A percentile compares a stretch with the other conserved stretches of the same genome.
These are phyloP conservation scores for Anas platyrhynchos DNA, from an alignment of 2,113 vertebrate species.

Conservation along the genomic window DNA sequence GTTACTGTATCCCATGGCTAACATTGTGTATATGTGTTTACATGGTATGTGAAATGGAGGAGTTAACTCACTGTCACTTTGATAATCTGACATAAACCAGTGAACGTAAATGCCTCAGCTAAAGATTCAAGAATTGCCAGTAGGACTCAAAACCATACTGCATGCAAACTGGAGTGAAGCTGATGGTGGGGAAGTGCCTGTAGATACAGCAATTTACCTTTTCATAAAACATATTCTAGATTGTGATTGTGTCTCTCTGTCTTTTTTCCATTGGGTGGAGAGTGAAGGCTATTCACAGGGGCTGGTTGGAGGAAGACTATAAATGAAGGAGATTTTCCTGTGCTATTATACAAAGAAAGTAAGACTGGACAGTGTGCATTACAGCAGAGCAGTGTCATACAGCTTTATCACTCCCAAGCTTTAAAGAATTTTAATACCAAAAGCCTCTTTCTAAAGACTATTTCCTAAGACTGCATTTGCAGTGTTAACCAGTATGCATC, in stretches of 20 bases:
- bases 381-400: background rate
- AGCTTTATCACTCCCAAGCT: background rate
- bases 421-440: background rate
- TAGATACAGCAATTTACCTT: background rate
- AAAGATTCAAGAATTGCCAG: background rate
- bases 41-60: background rate
- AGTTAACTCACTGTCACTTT: background rate
- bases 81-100: background rate
- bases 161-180: background rate
- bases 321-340: background rate
- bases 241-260: background rate
- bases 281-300: background rate
- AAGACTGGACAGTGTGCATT: background rate
- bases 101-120: background rate
- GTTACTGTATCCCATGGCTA: background rate
- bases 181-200: background rate
- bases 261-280: background rate
- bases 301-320: background rate
- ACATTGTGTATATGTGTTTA: background rate
- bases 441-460: background rate
- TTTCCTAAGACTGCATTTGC: background rate
- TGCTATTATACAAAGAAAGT: background rate
- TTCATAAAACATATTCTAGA: background rate
- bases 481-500: background rate
- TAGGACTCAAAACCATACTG: background rate